Evolutionary conservation across 2,888 invertebrate genomes (phyloP), one percentile per base, ranked within the genome.

Genomic region (Agrilus mali): DNA sequence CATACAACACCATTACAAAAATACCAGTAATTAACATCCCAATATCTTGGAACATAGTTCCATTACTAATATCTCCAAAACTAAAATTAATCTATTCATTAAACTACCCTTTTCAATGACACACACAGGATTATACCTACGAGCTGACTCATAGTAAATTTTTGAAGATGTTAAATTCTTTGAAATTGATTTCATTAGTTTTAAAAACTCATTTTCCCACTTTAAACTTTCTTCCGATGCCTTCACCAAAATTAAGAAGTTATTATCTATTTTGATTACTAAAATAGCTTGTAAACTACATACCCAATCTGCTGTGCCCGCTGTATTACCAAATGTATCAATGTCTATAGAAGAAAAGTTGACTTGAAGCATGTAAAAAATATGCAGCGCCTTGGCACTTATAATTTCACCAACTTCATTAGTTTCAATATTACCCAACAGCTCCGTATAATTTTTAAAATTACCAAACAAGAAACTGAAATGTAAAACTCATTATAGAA

Each of bases 261-360:
- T 35, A 40, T 33, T 36, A 17, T 10, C 17, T 45, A 42, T 6
- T 32, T 36, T 46, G 4, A 5, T 20, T 20, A 41, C 41, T 31
- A 35, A 35, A 7, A 31, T 31, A 34, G 36, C 37, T 38, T 40
- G 2, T 35, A 10, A 33, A 45, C 37, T 36, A 47, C 60, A 69
- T 57, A 82, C 83, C 80, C 80, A 82, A 56, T 83, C 82, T 56
- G 82, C 80, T 33, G 85, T 84, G 40, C 85, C 85, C 13, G 81
- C 77, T 53, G 75, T 68, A 61, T 82, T 84, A 44, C 82, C 82
- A 40, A 74, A 71, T 64, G 78, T 74, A 57, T 77, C 71, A 61
- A 77, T 71, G 59, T 81, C 72, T 14, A 82, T 73, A 42, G 72
- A 67, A 2, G 79, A 73, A 70, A 82, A 82, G 65, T 84, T 80